Conservation (phyloP, 1,140 invertebrate species). For the Achroia grisella region DNA sequence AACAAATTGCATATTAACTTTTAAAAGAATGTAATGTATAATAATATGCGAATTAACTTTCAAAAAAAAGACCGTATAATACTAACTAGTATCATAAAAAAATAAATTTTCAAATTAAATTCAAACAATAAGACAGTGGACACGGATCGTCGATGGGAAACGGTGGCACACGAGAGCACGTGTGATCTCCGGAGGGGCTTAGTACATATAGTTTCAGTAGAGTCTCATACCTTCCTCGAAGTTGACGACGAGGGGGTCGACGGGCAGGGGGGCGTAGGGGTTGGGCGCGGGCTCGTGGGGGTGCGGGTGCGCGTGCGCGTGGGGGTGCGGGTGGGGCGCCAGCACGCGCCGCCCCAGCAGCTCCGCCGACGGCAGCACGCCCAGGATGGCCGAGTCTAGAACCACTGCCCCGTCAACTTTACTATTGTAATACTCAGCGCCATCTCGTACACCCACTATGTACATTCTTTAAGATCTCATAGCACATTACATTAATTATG, state of each 20-base stretch:
- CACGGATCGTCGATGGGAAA: no score
- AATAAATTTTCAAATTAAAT: no score
- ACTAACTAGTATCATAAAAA: no score
- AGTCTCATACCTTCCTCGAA: slow-evolving; percentile 87
- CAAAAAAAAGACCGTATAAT: not conserved
- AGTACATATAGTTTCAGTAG: slow-evolving; percentile 73
- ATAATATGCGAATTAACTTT: no score
- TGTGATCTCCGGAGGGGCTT: slow-evolving; percentile 17
- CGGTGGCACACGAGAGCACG: no score
- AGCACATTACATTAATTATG: no score
- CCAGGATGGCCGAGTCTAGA: slow-evolving; percentile 51
- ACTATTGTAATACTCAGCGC: not conserved
- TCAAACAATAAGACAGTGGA: not conserved
- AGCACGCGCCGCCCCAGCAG: slow-evolving; percentile 45
- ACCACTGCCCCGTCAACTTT: slow-evolving; percentile 27
- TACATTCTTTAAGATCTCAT: no score
- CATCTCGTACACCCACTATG: no score
- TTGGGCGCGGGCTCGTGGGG: slow-evolving; percentile 25
- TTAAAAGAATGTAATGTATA: no score
- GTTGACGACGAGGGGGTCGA: slow-evolving; percentile 81
- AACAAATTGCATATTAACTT: no score
- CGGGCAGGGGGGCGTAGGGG: slow-evolving; percentile 61
- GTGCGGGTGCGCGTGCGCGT: slow-evolving; percentile 19
- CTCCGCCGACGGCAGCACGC: slow-evolving; percentile 40
- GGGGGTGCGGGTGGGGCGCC: slow-evolving; percentile 23